Evolutionary conservation across 2,888 invertebrate species (phyloP), one percentile per base, ranked within the genome.

Genomic region (Barypeithes pellucidus): DNA sequence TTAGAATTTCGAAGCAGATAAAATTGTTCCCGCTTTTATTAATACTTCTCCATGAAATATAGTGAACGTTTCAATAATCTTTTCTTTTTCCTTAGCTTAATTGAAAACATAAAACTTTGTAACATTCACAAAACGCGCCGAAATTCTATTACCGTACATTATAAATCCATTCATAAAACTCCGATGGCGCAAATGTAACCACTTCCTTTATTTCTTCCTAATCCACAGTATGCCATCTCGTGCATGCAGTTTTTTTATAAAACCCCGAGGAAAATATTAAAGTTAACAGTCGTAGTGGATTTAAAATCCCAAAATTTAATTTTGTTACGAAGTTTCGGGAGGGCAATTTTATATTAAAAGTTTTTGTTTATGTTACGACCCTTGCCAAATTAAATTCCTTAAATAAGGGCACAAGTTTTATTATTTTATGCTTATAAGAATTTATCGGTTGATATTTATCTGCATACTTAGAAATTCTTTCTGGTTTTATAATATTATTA

Each of bases 231-330:
- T 16, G 54, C 33, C 33, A 57, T 11, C 24, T 24, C 54, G 16
- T 9, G 54, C 54, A 16, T 63, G 45, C 63, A 47, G 47, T 63
- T 47, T 43, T 9, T 45, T n/a, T 5, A 47, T 63, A 18, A 47
- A 63, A 63, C 59, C 54, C 18, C 54, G 18, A 3, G 16, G 67
- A 39, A 67, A 22, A 60, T 67, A 67, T 67, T 67, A 67, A 67
- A 67, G 59, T 67, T 67, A 67, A 67, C 67, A 67, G 67, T 67
- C 60, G 67, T 59, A 67, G 65, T 45, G 63, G 72, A 72, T 67
- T 66, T 67, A 52, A 57, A 63, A 59, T 50, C 54, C 52, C 54
- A 50, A 67, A 67, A 72, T 67, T 70, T 70, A 70, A 70, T 70
- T 70, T 70, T 43, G 63, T 45, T 57, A 39, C 50, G 29, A 61